Conservation (phyloP, 2,113 vertebrate species). For the Nothoprocta perdicaria region DNA sequence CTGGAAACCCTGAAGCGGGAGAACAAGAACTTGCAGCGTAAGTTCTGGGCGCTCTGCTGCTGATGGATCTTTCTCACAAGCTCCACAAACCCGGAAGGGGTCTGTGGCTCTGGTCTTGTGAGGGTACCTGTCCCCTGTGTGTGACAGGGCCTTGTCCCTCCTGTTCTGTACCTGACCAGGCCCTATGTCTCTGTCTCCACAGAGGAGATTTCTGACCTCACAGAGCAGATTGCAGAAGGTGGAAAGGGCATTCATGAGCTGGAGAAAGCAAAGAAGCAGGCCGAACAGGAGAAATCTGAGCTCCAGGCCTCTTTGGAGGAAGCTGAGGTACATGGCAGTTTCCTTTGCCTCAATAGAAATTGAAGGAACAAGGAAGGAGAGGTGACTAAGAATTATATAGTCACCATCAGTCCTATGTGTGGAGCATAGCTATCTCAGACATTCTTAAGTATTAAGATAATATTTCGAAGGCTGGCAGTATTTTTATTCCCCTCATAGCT, state of each 20-base stretch:
- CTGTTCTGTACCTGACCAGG: not conserved
- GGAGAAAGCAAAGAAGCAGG: slow-evolving; percentile 81
- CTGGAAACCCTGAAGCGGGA: slow-evolving; percentile 82
- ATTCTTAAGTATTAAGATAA: too few relatives aligned
- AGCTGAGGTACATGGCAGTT: slow-evolving; percentile 75
- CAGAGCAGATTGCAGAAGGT: slow-evolving; percentile 79
- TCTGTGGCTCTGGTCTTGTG: too few relatives aligned
- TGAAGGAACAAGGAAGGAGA: too few relatives aligned
- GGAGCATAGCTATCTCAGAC: too few relatives aligned
- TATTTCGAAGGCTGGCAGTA: too few relatives aligned
- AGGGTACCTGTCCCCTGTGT: not conserved
- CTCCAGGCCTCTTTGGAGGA: slow-evolving; percentile 80
- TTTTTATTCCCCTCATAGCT: too few relatives aligned
- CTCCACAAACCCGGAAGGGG: not conserved
- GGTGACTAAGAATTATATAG: too few relatives aligned
- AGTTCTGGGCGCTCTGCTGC: not conserved
- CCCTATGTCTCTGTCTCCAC: not conserved
- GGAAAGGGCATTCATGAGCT: slow-evolving; percentile 80
- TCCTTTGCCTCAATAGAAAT: too few relatives aligned
- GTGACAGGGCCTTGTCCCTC: not conserved
- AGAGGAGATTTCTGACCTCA: slow-evolving; percentile 83
- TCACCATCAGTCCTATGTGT: too few relatives aligned
- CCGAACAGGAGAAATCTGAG: slow-evolving; percentile 80
- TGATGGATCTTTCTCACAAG: not conserved
- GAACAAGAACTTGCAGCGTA: slow-evolving; percentile 86